Conservation (phyloP, 2,113 vertebrate genomes). For the Neoarius graeffei region DNA sequence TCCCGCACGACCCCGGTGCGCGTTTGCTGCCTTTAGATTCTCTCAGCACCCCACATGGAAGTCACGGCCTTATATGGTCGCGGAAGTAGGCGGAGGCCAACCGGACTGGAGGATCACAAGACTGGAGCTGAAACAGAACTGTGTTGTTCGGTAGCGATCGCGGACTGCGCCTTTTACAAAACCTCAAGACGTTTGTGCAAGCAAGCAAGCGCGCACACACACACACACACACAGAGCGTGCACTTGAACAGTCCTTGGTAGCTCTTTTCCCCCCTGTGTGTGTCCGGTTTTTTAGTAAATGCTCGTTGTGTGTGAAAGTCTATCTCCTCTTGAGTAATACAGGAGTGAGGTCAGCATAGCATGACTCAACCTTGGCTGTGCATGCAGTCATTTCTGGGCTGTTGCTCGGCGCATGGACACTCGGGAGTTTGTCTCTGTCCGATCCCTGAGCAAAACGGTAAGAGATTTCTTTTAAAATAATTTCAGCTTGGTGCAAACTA, state of each 20-base stretch:
- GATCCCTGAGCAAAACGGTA: conserved; percentile 58
- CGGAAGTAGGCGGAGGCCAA: conserved; percentile 74
- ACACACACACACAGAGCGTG: conserved; percentile 46
- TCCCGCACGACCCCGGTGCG: conserved; percentile 69
- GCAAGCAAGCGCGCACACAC: too few relatives aligned
- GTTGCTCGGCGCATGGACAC: conserved; percentile 58
- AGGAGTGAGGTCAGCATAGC: conserved; percentile 74
- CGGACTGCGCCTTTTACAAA: conserved; percentile 41
- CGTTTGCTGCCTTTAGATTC: conserved; percentile 43
- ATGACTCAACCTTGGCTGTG: conserved; percentile 77
- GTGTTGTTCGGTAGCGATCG: conserved; percentile 54
- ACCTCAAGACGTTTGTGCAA: conserved; percentile 51
- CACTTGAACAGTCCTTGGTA: conserved; percentile 49
- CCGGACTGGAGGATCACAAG: conserved; percentile 69
- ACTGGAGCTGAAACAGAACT: conserved; percentile 61
- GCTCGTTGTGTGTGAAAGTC: conserved; percentile 43
- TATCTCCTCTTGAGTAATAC: conserved; percentile 56
- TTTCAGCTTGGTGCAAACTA: not conserved
- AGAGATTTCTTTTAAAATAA: conserved; percentile 50
- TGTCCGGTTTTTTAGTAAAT: conserved; percentile 16
- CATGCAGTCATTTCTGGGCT: conserved; percentile 70
- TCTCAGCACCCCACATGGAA: conserved; percentile 63
- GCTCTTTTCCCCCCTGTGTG: not conserved
- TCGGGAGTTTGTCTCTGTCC: conserved; percentile 36
- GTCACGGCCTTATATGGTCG: conserved; percentile 73